Conservation (phyloP, 37 sponge, comb jelly and placozoan species). For the Halisarca cf. caerulea region DNA sequence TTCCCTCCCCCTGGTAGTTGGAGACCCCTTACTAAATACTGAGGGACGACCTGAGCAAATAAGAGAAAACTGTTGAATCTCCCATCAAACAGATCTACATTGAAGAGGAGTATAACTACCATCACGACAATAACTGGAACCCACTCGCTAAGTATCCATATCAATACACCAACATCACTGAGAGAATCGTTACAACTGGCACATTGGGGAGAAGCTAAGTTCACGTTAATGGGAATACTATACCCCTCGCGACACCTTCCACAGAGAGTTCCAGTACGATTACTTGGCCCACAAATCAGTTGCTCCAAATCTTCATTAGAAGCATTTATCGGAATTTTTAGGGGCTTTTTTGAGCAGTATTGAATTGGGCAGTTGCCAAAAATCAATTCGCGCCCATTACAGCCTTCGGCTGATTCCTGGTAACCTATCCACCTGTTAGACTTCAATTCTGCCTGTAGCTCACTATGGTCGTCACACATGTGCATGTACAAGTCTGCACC, state of each 20-base stretch:
- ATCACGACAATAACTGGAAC: neutral
- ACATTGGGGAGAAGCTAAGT: neutral
- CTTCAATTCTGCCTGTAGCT: neutral
- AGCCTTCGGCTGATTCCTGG: neutral
- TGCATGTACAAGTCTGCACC: neutral
- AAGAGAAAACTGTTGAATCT: neutral
- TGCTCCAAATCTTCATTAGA: neutral
- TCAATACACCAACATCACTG: neutral
- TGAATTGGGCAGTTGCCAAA: neutral
- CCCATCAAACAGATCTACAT: neutral
- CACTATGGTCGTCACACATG: neutral
- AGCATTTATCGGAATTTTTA: neutral
- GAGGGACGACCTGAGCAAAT: slow-evolving; percentile 3
- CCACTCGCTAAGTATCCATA: slow-evolving; percentile 22
- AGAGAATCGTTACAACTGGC: neutral
- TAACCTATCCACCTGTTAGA: neutral
- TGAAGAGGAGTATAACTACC: neutral
- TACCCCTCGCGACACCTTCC: slow-evolving; percentile 17
- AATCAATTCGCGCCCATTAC: neutral
- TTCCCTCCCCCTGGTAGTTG: neutral
- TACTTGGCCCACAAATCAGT: neutral
- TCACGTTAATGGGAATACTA: neutral
- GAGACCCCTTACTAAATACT: neutral
- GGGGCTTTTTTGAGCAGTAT: neutral
- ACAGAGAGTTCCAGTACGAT: neutral